phyloP scores from a whole-genome alignment of 2,888 invertebrate species.

The Rhodophaea formosa region DNA sequence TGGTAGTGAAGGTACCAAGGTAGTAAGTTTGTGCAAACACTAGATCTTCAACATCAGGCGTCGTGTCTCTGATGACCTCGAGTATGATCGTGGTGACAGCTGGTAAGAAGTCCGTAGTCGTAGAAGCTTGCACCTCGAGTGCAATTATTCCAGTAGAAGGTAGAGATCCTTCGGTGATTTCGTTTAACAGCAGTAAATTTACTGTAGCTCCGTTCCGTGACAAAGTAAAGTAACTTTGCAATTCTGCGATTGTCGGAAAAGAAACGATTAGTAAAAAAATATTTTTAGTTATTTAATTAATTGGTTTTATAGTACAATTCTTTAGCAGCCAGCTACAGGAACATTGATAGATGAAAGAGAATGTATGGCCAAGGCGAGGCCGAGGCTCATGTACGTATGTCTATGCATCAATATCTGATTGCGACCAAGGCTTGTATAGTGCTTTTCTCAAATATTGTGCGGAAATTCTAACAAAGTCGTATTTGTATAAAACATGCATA shows the following conservation, averaged over 20 bases:
- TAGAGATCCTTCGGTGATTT: conserved; percentile 31
- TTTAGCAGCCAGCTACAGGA: too few relatives aligned
- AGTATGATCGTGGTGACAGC: conserved; percentile 33
- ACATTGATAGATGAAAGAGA: too few relatives aligned
- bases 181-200: conserved; percentile 21
- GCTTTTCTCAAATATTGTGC: too few relatives aligned
- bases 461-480: too few relatives aligned
- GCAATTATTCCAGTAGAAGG: conserved; percentile 30
- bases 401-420: too few relatives aligned
- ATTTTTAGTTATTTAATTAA: too few relatives aligned
- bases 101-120: conserved; percentile 26
- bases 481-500: too few relatives aligned
- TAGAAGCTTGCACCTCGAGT: conserved; percentile 31
- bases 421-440: too few relatives aligned
- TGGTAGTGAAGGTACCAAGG: conserved; percentile 24
- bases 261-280: neutral
- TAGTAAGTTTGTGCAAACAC: conserved; percentile 31
- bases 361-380: too few relatives aligned
- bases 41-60: conserved; percentile 21
- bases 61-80: conserved; percentile 23
- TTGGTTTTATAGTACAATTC: too few relatives aligned
- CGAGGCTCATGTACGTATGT: too few relatives aligned
- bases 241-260: conserved; percentile 23
- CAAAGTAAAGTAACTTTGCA: conserved; percentile 28
- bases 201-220: conserved; percentile 23